phyloP scores from a whole-genome alignment of 2,888 invertebrate genomes.

The Heteromyza rotundicornis region DNA sequence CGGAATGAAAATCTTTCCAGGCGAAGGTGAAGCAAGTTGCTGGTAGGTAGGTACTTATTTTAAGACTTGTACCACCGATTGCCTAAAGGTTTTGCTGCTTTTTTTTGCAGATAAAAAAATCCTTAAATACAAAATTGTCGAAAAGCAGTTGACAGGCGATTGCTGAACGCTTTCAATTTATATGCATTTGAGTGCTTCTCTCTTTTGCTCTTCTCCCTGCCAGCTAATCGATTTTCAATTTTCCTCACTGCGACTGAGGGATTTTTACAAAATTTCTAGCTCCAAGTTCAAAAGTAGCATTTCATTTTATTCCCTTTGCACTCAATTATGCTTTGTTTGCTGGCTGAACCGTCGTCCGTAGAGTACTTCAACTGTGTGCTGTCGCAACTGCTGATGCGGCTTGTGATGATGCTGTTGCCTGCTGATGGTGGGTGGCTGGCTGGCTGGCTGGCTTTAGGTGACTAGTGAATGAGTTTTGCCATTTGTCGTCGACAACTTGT shows the following conservation, averaged over 20 bases:
- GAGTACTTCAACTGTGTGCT: not conserved
- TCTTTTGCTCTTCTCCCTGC: no score
- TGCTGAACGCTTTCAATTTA: no score
- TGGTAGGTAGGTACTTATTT: no score
- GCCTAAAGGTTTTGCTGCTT: no score
- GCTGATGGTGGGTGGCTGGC: not conserved
- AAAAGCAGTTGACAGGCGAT: no score
- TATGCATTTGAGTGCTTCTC: no score
- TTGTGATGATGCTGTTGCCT: not conserved
- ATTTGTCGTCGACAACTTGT: conserved; percentile 13
- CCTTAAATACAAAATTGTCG: no score
- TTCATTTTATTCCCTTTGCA: not conserved
- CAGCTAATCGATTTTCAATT: not conserved
- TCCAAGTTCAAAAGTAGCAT: not conserved
- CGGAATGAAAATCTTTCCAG: no score
- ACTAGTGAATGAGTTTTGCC: not conserved
- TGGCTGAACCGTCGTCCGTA: not conserved
- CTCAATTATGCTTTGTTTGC: not conserved
- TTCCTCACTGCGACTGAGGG: not conserved
- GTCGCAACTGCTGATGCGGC: not conserved
- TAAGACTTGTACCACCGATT: no score
- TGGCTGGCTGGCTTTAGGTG: no score
- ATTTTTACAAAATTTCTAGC: not conserved
- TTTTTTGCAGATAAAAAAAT: no score
- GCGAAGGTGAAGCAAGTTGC: no score